These are phyloP conservation scores for Dryocosmus kuriphilus DNA, from an alignment of 2,888 invertebrate species.

Conservation along the genomic window DNA sequence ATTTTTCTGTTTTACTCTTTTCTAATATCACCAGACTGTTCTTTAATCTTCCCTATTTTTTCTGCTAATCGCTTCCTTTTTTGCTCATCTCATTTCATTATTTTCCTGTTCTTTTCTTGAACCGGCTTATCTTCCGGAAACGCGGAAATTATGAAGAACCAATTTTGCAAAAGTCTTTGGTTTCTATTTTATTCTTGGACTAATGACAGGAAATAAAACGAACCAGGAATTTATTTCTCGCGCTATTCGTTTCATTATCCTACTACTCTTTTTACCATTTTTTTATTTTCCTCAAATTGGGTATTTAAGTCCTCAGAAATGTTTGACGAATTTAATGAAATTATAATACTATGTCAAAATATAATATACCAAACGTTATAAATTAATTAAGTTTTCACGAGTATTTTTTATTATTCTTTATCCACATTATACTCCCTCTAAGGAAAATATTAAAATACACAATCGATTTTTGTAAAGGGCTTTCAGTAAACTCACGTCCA, in stretches of 20 bases:
- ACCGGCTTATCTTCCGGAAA: conserved; percentile 21
- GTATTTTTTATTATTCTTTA: neutral
- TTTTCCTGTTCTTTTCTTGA: conserved; percentile 15
- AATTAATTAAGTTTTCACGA: too few species aligned
- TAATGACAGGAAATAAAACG: conserved; percentile 10
- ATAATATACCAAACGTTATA: too few species aligned
- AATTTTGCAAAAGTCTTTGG: conserved; percentile 15
- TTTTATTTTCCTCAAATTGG: too few species aligned
- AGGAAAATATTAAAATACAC: neutral
- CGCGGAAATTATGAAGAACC: conserved; percentile 7
- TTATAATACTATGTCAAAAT: too few species aligned
- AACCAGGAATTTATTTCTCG: conserved; percentile 4
- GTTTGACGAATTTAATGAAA: too few species aligned
- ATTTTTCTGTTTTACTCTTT: neutral
- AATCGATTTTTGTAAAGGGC: neutral
- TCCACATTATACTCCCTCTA: neutral
- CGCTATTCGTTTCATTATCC: too few species aligned
- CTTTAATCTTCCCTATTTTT: neutral
- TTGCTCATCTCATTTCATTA: conserved; percentile 23
- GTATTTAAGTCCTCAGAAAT: too few species aligned
- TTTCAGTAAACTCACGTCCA: neutral
- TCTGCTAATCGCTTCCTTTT: conserved; percentile 12
- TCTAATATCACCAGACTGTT: neutral
- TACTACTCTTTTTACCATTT: too few species aligned
- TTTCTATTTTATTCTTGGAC: conserved; percentile 19